Evolutionary conservation across 2,113 vertebrate species (phyloP).

Genomic region (Laticauda colubrina): DNA sequence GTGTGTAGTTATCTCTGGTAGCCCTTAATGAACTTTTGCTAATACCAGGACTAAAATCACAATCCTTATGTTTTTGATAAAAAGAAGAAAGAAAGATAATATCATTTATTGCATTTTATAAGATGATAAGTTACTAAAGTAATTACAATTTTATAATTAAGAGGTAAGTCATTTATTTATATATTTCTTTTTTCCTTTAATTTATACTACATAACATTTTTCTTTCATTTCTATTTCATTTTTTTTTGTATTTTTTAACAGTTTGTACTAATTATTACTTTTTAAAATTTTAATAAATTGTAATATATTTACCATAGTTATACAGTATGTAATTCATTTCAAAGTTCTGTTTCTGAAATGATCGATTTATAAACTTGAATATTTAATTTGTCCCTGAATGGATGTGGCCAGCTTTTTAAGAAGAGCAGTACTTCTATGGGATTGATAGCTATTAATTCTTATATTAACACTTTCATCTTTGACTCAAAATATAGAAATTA

Average conservation of each 20-base stretch:
- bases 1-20: not conserved
- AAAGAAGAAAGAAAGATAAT: not conserved
- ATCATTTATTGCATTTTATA: not conserved
- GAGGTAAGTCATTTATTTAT: not conserved
- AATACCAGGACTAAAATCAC: not conserved
- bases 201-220: not conserved
- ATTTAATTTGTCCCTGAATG: conserved; percentile 37
- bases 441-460: conserved; percentile 45
- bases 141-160: not conserved
- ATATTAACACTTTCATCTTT: conserved; percentile 29
- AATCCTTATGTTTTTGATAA: not conserved
- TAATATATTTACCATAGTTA: not conserved
- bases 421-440: conserved; percentile 34
- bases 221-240: not conserved
- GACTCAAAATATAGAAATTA: not conserved
- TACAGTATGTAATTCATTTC: conserved; percentile 43
- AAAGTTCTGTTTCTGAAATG: conserved; percentile 37
- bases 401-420: conserved; percentile 36
- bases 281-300: not conserved
- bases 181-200: no score
- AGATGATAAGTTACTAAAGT: not conserved
- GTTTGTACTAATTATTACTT: not conserved
- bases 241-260: not conserved
- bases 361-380: conserved; percentile 42
- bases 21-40: not conserved